These are phyloP conservation scores for Periparus ater DNA, from an alignment of 2,797 vertebrate genomes.

Conservation along the genomic window DNA sequence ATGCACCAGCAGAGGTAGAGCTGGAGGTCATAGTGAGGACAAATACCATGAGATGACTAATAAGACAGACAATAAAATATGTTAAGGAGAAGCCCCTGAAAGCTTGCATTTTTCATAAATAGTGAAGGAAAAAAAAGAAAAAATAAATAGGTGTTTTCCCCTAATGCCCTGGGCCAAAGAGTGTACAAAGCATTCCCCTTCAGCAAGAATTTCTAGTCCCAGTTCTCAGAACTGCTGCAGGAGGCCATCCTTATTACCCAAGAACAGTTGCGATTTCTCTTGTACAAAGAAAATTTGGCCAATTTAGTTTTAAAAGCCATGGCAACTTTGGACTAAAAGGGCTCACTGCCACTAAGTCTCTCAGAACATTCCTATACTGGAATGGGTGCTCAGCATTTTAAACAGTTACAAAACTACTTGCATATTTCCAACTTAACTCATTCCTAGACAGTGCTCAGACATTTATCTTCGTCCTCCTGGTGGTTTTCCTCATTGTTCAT, in stretches of 20 bases:
- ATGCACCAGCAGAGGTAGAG: not conserved
- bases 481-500: not conserved
- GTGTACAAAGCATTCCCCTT: not conserved
- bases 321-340: not conserved
- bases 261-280: not conserved
- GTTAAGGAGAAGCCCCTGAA: not conserved
- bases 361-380: not conserved
- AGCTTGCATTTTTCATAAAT: not conserved
- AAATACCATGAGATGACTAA: not conserved
- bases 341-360: not conserved
- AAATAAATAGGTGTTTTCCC: not conserved
- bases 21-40: not conserved
- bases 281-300: rapidly evolving
- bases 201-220: not conserved
- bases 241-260: not conserved
- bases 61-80: not conserved
- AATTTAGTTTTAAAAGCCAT: not conserved
- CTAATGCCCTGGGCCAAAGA: not conserved
- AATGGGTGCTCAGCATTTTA: not conserved
- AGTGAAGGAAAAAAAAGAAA: no score
- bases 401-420: not conserved
- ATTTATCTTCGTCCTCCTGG: not conserved
- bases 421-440: not conserved
- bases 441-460: not conserved
- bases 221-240: not conserved